These are phyloP conservation scores for Montipora sp. DNA, from an alignment of 64 coral and sea anemone genomes.

Conservation along the genomic window DNA sequence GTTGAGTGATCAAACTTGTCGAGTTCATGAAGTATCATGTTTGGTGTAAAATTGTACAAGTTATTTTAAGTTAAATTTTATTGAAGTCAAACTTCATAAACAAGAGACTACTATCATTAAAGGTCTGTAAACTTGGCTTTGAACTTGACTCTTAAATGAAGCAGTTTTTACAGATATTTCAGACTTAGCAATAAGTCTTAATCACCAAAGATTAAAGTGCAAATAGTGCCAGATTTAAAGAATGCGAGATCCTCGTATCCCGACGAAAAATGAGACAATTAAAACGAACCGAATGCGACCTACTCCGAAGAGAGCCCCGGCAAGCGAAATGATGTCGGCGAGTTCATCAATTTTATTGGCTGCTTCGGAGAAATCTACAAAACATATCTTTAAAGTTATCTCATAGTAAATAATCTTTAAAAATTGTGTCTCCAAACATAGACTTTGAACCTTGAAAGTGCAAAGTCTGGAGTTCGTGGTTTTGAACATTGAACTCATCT, in stretches of 20 bases:
- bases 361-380: not conserved
- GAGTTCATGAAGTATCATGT: not conserved
- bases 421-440: not conserved
- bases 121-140: too few species aligned
- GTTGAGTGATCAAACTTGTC: not conserved
- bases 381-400: not conserved
- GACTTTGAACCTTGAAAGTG: not conserved
- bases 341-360: slow-evolving; percentile 2
- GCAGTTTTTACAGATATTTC: not conserved
- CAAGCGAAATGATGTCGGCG: too few species aligned
- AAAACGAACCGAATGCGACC: not conserved
- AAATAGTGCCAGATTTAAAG: not conserved
- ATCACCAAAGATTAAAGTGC: not conserved
- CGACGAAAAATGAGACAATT: not conserved
- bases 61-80: too few species aligned
- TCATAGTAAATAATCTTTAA: not conserved
- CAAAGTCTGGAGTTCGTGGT: too few species aligned
- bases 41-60: too few species aligned
- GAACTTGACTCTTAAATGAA: too few species aligned
- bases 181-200: not conserved
- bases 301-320: not conserved
- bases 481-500: too few species aligned
- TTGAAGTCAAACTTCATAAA: too few species aligned
- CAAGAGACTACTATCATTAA: too few species aligned
- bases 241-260: not conserved